Base-by-base conservation (phyloP, 2,797 vertebrate genomes). In the Spinus pinus region DNA sequence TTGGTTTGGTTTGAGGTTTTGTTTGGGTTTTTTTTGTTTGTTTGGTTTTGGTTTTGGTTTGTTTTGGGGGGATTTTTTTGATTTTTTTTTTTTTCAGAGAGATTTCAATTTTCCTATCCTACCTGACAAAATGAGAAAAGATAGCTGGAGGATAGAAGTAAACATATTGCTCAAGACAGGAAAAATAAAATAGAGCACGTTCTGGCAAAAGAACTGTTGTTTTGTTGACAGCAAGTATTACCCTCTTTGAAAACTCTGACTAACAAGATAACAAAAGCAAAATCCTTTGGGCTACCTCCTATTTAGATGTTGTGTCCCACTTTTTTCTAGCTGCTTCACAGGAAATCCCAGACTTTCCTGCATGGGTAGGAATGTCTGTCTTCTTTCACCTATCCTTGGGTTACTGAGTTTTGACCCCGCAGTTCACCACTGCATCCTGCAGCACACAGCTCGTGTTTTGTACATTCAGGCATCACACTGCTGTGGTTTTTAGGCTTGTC, bases 61-160 rank as follows among this genome's bases (percentile, higher is more conserved):
- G 7, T 1, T 67, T 41, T 7, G 4, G 16, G 6, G 20, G 12
- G 0, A 0, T 14, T 51, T 41, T 37, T 33, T 14, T 3, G 20
- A 6, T 4, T 39, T 46, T 47, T 7, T 49, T 37, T 81, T 42
- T 56, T 39, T 56, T 81, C 6, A 44, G 44, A 60, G 33, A 24
- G 17, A 7, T 88, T 73, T 86, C 5, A 0, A 16, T 96, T 92
- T 96, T 69, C 17, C 31, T 79, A 42, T 86, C 30, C 56, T 93
- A 71, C 28, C 19, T 86, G 71, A 95, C 81, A 96, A 94, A 97
- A 96, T 77, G 37, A 97, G 79, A 96, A 97, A 95, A 44, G 54
- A 93, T 94, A 86, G 78, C 89, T 92, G 58, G 61, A 95, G 91
- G 91, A 96, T 35, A 47, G 53, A 81, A 91, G 70, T 54, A 95